phyloP scores from a whole-genome alignment of 2,113 vertebrate species.

The Glaucidium brasilianum region DNA sequence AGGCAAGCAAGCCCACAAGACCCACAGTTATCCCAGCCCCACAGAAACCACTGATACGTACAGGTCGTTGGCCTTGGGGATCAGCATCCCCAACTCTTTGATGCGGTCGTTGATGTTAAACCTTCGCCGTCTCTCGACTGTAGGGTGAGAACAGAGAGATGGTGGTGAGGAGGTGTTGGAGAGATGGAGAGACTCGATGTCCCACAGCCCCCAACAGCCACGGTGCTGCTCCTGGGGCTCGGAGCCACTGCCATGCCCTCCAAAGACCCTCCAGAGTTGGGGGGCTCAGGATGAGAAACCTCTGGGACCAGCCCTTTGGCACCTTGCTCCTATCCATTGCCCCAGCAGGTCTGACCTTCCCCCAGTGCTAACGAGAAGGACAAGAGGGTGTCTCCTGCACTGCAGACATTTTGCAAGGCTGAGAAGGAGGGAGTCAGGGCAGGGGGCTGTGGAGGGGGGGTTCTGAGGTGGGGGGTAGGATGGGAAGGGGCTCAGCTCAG shows the following conservation, averaged over 20 bases:
- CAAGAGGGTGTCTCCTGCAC: background rate
- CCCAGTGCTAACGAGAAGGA: accelerated
- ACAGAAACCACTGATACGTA: conserved; percentile 60
- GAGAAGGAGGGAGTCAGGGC: background rate
- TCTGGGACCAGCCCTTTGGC: background rate
- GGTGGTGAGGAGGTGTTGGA: background rate
- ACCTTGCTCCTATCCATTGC: background rate
- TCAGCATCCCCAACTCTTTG: conserved; percentile 96
- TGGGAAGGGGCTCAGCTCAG: background rate
- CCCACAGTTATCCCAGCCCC: background rate
- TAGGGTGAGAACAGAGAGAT: background rate
- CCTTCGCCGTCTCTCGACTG: conserved; percentile 90
- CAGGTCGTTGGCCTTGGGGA: conserved; percentile 97
- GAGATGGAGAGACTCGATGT: background rate
- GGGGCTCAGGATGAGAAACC: background rate
- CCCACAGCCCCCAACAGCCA: background rate
- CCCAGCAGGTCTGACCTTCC: background rate
- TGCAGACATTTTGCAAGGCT: background rate
- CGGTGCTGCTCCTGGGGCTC: accelerated
- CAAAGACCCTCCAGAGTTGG: accelerated
- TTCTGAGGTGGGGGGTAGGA: background rate
- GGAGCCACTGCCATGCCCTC: accelerated
- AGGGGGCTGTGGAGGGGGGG: background rate
- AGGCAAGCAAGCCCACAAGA: background rate
- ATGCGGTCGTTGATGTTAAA: conserved; percentile 99